These are phyloP conservation scores for Loris lydekkerianus DNA, from an alignment of 2,797 vertebrate species.

Conservation along the genomic window DNA sequence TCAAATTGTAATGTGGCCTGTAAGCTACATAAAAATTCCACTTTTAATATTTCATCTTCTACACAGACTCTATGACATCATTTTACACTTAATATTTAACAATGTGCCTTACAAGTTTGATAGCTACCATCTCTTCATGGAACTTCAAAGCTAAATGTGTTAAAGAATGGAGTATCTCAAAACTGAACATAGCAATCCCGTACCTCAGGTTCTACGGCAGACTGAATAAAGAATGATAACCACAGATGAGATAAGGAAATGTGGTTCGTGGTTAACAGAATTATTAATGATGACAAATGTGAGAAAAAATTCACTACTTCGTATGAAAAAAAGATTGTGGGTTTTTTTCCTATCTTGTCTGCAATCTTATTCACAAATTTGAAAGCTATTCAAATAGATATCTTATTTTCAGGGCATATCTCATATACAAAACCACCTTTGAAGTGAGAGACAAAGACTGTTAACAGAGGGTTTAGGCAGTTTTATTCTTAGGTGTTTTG, in stretches of 20 bases:
- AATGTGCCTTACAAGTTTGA: neutral
- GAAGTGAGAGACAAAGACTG: neutral
- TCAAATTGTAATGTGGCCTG: neutral
- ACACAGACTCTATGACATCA: neutral
- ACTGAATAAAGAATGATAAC: neutral
- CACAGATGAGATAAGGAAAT: neutral
- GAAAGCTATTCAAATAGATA: neutral
- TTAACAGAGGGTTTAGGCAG: neutral
- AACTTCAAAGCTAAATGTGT: neutral
- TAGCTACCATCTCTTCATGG: neutral
- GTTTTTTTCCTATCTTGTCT: neutral
- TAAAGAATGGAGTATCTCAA: neutral
- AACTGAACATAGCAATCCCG: neutral
- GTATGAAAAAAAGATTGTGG: neutral
- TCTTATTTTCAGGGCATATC: neutral
- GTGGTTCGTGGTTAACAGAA: neutral
- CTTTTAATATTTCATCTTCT: neutral
- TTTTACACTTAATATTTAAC: slow-evolving; percentile 41
- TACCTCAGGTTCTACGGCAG: neutral
- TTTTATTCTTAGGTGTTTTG: neutral
- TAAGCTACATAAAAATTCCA: neutral
- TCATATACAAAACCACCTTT: neutral
- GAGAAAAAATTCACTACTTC: slow-evolving; percentile 1
- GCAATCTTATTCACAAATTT: neutral
- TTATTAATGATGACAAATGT: neutral